A percentile compares a stretch with the other conserved stretches of the same genome.
Conservation (phyloP, 2,888 invertebrate species). For the Hirtodrosophila duncani region DNA sequence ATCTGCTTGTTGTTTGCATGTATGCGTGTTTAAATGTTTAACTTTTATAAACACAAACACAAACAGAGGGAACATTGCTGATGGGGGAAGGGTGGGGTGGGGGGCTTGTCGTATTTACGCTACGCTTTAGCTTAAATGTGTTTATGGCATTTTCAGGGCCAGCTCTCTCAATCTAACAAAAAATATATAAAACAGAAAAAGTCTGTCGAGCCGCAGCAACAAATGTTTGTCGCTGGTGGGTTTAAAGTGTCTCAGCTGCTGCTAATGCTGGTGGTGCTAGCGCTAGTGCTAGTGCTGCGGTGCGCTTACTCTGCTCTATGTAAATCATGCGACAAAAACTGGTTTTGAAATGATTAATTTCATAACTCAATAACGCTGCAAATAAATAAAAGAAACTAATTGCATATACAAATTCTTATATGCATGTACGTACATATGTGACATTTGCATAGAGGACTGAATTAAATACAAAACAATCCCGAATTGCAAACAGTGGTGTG, state of each 20-base stretch:
- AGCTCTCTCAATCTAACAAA: slow-evolving; percentile 21
- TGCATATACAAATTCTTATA: slow-evolving; percentile 21
- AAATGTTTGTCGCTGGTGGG: slow-evolving; percentile 44
- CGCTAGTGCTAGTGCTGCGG: background rate
- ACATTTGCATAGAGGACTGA: too few species aligned
- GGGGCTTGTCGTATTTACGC: slow-evolving; percentile 35
- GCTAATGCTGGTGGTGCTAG: background rate
- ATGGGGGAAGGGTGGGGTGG: background rate
- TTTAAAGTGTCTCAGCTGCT: slow-evolving; percentile 61
- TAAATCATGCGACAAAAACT: slow-evolving; percentile 55
- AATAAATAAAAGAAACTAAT: slow-evolving; percentile 41
- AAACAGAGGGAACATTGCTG: slow-evolving; percentile 1
- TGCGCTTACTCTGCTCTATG: slow-evolving; percentile 49
- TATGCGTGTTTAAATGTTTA: slow-evolving; percentile 11
- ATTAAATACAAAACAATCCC: too few species aligned
- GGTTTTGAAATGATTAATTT: slow-evolving; percentile 68
- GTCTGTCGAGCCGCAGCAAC: slow-evolving; percentile 46
- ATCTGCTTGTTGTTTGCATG: slow-evolving; percentile 25
- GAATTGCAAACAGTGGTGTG: too few species aligned
- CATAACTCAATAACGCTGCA: slow-evolving; percentile 52
- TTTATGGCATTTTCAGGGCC: slow-evolving; percentile 71
- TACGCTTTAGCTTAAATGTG: slow-evolving; percentile 65
- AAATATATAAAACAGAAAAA: slow-evolving; percentile 43
- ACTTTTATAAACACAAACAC: slow-evolving; percentile 22
- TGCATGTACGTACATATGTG: too few species aligned